A percentile compares a stretch with the other conserved stretches of the same genome.
Conservation (phyloP, 2,888 invertebrate genomes). For the Rutpela maculata region DNA sequence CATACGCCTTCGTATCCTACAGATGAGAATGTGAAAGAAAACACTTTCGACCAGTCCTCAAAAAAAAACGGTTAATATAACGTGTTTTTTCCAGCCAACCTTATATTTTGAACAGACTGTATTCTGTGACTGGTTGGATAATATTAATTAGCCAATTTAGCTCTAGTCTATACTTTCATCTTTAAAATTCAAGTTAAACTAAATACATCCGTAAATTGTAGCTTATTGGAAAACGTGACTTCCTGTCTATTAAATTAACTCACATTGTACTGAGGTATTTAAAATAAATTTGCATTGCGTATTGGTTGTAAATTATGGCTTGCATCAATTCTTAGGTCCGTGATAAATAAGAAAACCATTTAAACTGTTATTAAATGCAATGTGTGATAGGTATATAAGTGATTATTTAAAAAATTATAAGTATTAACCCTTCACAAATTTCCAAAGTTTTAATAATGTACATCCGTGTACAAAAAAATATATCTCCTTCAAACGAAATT, state of each 20-base stretch:
- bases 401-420: not conserved
- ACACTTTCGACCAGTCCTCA: too few species aligned
- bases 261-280: not conserved
- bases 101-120: too few species aligned
- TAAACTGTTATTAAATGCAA: not conserved
- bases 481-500: too few species aligned
- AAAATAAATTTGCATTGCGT: constrained; percentile 14
- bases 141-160: not conserved
- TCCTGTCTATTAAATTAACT: constrained; percentile 12
- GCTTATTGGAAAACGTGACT: constrained; percentile 10
- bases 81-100: too few species aligned
- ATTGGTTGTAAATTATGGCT: constrained; percentile 5
- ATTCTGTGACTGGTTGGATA: not conserved
- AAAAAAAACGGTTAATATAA: too few species aligned
- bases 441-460: too few species aligned
- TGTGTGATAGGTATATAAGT: constrained; percentile 8
- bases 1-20: too few species aligned
- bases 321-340: not conserved
- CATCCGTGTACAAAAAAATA: too few species aligned
- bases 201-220: not conserved
- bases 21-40: too few species aligned
- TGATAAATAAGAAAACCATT: not conserved
- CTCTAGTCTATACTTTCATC: too few species aligned
- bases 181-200: not conserved
- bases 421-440: too few species aligned